Conservation (phyloP, 1,140 invertebrate species). For the Scaptomyza graminum region DNA sequence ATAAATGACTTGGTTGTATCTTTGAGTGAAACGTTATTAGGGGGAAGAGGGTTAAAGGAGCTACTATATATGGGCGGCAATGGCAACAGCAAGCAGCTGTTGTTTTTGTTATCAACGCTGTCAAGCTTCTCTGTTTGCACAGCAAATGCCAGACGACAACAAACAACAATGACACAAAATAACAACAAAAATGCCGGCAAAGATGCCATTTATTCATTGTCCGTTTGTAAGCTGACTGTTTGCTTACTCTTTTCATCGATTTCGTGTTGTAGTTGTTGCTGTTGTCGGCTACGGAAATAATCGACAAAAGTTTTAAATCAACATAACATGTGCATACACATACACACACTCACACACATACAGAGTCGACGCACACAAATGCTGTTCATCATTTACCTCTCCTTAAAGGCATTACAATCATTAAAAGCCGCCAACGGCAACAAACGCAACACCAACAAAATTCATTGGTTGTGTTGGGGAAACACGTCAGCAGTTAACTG, state of each 20-base stretch:
- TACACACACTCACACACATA: background rate
- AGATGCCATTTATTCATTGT: conserved; percentile 45
- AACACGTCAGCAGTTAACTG: conserved; percentile 43
- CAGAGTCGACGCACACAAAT: background rate
- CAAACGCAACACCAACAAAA: conserved; percentile 7
- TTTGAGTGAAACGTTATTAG: background rate
- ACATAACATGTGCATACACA: conserved; percentile 17
- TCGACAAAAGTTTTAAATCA: conserved; percentile 60
- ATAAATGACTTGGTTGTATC: too few species aligned
- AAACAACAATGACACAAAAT: conserved; percentile 5
- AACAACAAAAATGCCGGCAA: conserved; percentile 9
- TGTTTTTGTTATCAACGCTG: conserved; percentile 49
- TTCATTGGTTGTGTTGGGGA: background rate
- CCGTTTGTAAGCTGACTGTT: conserved; percentile 51
- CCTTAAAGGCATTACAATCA: conserved; percentile 42
- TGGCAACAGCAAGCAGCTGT: conserved; percentile 20
- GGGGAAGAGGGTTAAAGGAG: background rate
- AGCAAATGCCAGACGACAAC: conserved; percentile 42
- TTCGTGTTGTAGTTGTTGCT: conserved; percentile 21
- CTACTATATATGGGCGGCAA: conserved; percentile 16
- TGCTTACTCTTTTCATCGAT: conserved; percentile 56
- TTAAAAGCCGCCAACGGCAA: conserved; percentile 23
- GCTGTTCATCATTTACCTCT: conserved; percentile 35
- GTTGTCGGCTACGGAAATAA: conserved; percentile 41
- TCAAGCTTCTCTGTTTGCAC: conserved; percentile 48